Evolutionary conservation across 2,113 vertebrate genomes (phyloP), one percentile per base, ranked within the genome.

Genomic region (Prionailurus viverrinus): DNA sequence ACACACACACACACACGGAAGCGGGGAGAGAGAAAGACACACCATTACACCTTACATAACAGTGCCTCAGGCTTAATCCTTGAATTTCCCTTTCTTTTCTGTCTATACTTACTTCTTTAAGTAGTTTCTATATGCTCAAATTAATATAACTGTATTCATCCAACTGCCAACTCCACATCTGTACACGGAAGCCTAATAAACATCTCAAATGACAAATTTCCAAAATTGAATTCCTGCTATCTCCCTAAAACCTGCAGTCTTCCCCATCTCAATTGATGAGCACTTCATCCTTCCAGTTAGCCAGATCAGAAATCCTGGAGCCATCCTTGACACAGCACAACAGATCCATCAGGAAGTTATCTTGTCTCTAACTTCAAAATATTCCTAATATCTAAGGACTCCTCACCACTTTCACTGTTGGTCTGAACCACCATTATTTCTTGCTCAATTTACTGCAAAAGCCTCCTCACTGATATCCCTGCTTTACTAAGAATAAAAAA

Each of bases 21-120:
- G 23, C 7, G 21, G 58, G 23, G 12, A 51, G 31, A 39, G 19
- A 51, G 23, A 69, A 25, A 69, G 2, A 69, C 8, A 69, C 2
- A 76, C 31, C 3, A 78, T 58, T 41, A 15, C 9, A 39, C 63
- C 31, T 39, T 88, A 39, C 13, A 15, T 31, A 88, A 13, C 7
- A 68, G 15, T 87, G 3, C 3, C 9, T 33, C 15, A 83, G 31
- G 4, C 31, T 86, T 91, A 85, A 68, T 78, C 27, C 14, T 68
- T 76, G 15, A 19, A 61, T 82, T 83, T 97, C 12, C 48, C 36
- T 94, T 91, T 84, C 7, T 76, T 86, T 95, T 55, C 53, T 93
- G 9, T 33, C 45, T 81, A 4, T 55, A 91, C 51, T 91, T 82
- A 45, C 29, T 82, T 36, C 27, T 68, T 90, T 63, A 91, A 91